Base-by-base conservation (phyloP, 2,888 invertebrate genomes). In the Hylaea fasciaria region DNA sequence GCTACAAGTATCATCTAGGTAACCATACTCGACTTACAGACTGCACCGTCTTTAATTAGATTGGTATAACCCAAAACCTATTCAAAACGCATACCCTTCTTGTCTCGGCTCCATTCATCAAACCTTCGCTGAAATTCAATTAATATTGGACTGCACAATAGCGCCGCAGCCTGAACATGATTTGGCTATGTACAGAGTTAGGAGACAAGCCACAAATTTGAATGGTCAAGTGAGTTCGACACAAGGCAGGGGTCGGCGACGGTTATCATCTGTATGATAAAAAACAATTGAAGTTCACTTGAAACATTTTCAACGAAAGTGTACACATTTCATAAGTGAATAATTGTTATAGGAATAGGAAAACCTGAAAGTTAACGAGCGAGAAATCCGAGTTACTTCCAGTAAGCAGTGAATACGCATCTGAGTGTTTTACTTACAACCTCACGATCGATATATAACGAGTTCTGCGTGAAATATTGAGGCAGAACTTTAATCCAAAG, bases 221-320 rank as follows among this genome's bases (percentile, higher is more conserved):
- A 87, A 87, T 85, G 89, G 88, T 84, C 88, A 88, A 88, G 86
- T 87, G 86, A 82, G 79, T 80, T 80, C 74, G 80, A 83, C 85
- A 77, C 73, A 55, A 65, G 62, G 11, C 71, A 81, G 85, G 73
- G 77, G 70, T 74, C 16, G 64, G 16, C 44, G 83, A 87, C 86
- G 68, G 73, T 81, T 37, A 9, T 35, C 1, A 11, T 2, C 9
- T 37, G 12, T 12, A n/a, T 1, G 11, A n/a, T n/a, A n/a, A n/a
- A 11, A 37, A 37, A 37, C n/a, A 37, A 37, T 11, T 37, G n/a
- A 37, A 35, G 11, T 9, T 35, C 35, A 8, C 10, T 2, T 35
- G 3, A 35, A 11, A 35, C 3, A 11, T 35, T 35, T 35, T 8
- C 1, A 35, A 35, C 9, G 11, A 35, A 8, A 9, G 9, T 35